These are phyloP conservation scores for Tethea ocularis DNA, from an alignment of 2,888 invertebrate genomes.

Conservation along the genomic window DNA sequence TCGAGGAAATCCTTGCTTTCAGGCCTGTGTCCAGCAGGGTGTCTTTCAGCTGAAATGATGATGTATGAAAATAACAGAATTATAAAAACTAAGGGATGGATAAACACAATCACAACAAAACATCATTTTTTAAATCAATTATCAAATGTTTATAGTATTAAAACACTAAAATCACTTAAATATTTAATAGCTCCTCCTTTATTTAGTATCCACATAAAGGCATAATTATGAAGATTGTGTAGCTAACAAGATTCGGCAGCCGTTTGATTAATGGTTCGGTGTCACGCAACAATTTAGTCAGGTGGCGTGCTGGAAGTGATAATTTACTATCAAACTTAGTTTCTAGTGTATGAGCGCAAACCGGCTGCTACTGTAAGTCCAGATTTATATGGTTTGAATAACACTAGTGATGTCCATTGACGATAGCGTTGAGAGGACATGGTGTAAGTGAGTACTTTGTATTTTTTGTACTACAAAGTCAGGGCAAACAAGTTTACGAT, in stretches of 20 bases:
- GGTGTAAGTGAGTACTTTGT: background rate
- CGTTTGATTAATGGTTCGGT: constrained; percentile 61
- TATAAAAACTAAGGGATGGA: too few relatives aligned
- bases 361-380: background rate
- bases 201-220: constrained; percentile 35
- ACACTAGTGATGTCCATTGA: too few relatives aligned
- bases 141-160: background rate
- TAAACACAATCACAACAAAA: background rate
- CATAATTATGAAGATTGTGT: constrained; percentile 48
- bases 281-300: constrained; percentile 68
- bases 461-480: too few relatives aligned
- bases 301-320: constrained; percentile 57
- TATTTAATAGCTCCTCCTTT: constrained; percentile 15
- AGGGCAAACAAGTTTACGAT: too few relatives aligned
- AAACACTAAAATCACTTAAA: background rate
- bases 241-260: constrained; percentile 57
- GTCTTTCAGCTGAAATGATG: too few relatives aligned
- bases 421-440: background rate
- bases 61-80: too few relatives aligned
- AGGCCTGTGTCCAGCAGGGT: too few relatives aligned
- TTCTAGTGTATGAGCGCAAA: constrained; percentile 17
- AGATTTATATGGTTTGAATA: background rate
- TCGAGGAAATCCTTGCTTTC: too few relatives aligned
- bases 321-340: constrained; percentile 45
- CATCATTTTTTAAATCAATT: too few relatives aligned